phyloP scores from a whole-genome alignment of 2,888 invertebrate genomes.

The Caenorhabditis wallacei region DNA sequence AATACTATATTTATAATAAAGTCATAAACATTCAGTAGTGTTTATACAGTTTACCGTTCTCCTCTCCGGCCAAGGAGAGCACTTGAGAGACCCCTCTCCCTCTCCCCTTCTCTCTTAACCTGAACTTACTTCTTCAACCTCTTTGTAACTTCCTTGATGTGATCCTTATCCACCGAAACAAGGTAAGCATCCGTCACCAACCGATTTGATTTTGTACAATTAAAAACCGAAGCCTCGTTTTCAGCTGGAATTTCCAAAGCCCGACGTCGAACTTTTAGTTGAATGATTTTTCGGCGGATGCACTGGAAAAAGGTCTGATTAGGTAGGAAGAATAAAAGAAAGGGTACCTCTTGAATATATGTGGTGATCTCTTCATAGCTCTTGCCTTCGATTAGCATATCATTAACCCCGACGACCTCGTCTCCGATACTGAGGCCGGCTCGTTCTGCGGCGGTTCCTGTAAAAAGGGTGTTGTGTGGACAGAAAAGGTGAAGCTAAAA shows the following conservation, averaged over 20 bases:
- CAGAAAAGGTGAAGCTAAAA: not conserved
- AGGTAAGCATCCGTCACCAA: conserved; percentile 73
- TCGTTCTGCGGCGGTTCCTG: conserved; percentile 93
- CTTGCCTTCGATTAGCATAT: conserved; percentile 93
- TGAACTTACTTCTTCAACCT: conserved; percentile 72
- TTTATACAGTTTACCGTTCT: conserved; percentile 12
- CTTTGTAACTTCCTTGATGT: conserved; percentile 70
- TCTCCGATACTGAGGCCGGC: conserved; percentile 95
- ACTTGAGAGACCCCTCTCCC: conserved; percentile 25
- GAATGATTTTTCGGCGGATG: conserved; percentile 95
- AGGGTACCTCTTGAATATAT: conserved; percentile 93
- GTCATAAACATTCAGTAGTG: not conserved
- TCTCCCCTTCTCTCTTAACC: not conserved
- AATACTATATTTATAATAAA: too few species aligned
- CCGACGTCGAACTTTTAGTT: conserved; percentile 89
- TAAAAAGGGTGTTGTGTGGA: not conserved
- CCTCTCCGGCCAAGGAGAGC: conserved; percentile 1
- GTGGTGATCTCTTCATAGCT: conserved; percentile 94
- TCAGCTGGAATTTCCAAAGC: conserved; percentile 85
- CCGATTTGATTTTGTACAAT: conserved; percentile 57
- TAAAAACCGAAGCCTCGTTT: conserved; percentile 61
- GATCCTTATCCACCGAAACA: conserved; percentile 74
- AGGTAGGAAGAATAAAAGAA: not conserved
- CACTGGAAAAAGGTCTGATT: conserved; percentile 88
- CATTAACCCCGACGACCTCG: conserved; percentile 98